Conservation (phyloP, 2,888 invertebrate species). For the Xestobium rufovillosum region DNA sequence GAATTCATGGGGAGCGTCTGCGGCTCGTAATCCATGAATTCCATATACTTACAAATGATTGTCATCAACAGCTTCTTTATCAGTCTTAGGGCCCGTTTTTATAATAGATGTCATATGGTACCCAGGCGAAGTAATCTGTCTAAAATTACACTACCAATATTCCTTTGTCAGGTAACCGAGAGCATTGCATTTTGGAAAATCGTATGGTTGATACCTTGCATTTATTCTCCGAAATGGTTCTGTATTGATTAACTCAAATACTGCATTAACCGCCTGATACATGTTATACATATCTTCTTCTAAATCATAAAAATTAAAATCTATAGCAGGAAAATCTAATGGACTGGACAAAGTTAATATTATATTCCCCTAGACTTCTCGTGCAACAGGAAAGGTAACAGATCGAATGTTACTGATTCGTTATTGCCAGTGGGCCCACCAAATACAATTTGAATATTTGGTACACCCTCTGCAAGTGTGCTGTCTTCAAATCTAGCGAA, state of each 20-base stretch:
- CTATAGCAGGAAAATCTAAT: slow-evolving; percentile 30
- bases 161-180: slow-evolving; percentile 38
- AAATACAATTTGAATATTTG: too few relatives aligned
- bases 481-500: too few relatives aligned
- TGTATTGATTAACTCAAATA: slow-evolving; percentile 38
- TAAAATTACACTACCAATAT: slow-evolving; percentile 46
- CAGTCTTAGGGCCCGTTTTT: slow-evolving; percentile 46
- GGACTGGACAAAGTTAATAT: slow-evolving; percentile 29
- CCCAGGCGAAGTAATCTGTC: slow-evolving; percentile 41
- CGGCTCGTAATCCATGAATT: slow-evolving; percentile 44
- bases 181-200: slow-evolving; percentile 44
- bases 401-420: slow-evolving; percentile 17
- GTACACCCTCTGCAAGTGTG: too few relatives aligned
- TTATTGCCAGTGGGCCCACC: too few relatives aligned
- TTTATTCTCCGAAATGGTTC: slow-evolving; percentile 53
- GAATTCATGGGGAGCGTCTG: slow-evolving; percentile 47
- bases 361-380: slow-evolving; percentile 30
- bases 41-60: slow-evolving; percentile 46
- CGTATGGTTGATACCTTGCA: slow-evolving; percentile 47
- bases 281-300: slow-evolving; percentile 56
- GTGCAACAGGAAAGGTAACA: slow-evolving; percentile 25
- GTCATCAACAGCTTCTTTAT: slow-evolving; percentile 48
- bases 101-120: slow-evolving; percentile 48
- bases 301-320: slow-evolving; percentile 28
- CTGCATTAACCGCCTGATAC: slow-evolving; percentile 48